Evolutionary conservation across 35 echinoderm and acorn worm genomes (phyloP), one percentile per base, ranked within the genome.

Genomic region (Ptychodera flava): DNA sequence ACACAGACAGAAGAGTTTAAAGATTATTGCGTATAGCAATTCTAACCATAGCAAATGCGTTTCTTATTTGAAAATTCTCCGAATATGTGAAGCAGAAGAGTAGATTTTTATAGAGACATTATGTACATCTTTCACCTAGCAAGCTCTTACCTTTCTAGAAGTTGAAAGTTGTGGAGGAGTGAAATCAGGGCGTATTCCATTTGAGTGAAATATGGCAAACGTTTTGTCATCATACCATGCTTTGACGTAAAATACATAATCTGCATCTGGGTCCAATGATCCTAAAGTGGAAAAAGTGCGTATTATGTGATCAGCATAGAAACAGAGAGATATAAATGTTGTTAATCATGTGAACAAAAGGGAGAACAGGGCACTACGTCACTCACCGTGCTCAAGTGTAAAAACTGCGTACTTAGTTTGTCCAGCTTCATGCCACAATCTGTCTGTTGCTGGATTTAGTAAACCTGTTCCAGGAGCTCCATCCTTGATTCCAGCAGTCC

Each of bases 211-310:
- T 31, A 37, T 12, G 1, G 86, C 86, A 35, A 79, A 87, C 22
- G 32, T 80, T 32, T 32, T 78, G 34, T 31, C 86, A 79, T 80
- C 30, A 29, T 87, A 87, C 86, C 86, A 87, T 31, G 86, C 77
- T 1, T 77, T 53, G 0, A 87, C 76, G 30, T 28, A 87, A 32
- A 89, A 81, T 16, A 45, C 79, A 77, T 89, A 89, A 15, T 33
- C 35, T n/a, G 32, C 15, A 33, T 80, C 87, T 0, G 28, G 35
- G 0, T 0, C 27, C 35, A 89, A n/a, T 6, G 45, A 64, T 12
- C 45, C 45, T 64, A n/a, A n/a, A n/a, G n/a, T n/a, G n/a, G n/a
- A n/a, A n/a, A n/a, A n/a, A n/a, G n/a, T n/a, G n/a, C n/a, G n/a
- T n/a, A n/a, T n/a, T n/a, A n/a, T n/a, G n/a, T n/a, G n/a, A n/a